Evolutionary conservation across 2,888 invertebrate species (phyloP).

Genomic region (Trimorus sp.): DNA sequence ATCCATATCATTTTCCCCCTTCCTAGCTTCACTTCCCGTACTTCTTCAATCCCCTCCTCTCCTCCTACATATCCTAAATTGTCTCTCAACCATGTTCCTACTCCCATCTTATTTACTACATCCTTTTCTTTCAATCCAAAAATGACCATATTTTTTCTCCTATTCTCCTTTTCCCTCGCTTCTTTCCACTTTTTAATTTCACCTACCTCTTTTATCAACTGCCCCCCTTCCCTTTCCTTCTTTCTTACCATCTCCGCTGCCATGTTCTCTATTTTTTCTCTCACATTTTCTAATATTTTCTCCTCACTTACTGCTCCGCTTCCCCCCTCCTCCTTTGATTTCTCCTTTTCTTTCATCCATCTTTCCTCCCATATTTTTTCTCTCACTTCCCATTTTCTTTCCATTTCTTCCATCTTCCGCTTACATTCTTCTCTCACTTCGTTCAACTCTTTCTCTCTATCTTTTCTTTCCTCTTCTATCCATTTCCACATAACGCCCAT

Average conservation of each 20-base stretch:
- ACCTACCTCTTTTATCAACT: background rate
- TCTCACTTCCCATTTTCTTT: background rate
- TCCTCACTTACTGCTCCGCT: background rate
- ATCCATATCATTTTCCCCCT: background rate
- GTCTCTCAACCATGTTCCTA: background rate
- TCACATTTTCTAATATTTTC: background rate
- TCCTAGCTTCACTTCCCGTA: background rate
- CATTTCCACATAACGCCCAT: background rate
- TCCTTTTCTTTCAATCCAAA: background rate
- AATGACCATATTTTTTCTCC: background rate
- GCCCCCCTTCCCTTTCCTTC: background rate
- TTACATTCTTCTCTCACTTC: background rate
- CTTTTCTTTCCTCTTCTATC: background rate
- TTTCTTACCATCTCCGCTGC: background rate
- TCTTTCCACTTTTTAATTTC: background rate
- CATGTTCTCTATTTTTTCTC: background rate
- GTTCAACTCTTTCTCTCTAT: background rate
- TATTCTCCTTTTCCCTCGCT: conserved; percentile 7
- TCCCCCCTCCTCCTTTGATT: background rate
- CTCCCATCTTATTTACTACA: background rate
- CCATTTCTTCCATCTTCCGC: background rate
- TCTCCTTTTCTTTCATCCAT: background rate
- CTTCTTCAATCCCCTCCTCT: background rate
- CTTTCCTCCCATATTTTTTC: background rate
- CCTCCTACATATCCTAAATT: background rate